These are phyloP conservation scores for Drosophila helvetica DNA, from an alignment of 2,888 invertebrate genomes.

Conservation along the genomic window DNA sequence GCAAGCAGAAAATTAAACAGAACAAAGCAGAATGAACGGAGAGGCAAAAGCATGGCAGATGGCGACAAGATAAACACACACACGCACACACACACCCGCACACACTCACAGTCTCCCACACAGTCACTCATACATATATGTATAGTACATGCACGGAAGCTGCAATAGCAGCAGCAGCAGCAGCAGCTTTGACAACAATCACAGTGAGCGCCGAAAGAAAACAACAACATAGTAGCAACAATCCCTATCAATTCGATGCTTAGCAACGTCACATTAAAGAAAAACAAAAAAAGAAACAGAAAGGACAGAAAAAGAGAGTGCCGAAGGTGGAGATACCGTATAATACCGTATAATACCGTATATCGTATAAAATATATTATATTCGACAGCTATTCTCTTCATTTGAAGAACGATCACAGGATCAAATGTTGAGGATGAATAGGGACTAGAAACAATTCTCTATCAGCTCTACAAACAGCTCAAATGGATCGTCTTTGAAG, in stretches of 20 bases:
- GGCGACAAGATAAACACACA: conserved; percentile 68
- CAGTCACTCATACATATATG: not conserved
- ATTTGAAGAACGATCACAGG: too few relatives aligned
- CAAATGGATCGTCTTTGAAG: not conserved
- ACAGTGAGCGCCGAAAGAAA: conserved; percentile 69
- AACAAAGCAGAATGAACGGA: conserved; percentile 64
- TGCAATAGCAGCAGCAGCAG: conserved; percentile 6
- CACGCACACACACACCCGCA: conserved; percentile 26
- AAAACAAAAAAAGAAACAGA: conserved; percentile 49
- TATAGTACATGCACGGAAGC: not conserved
- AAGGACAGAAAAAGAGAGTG: conserved; percentile 15
- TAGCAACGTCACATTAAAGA: conserved; percentile 66
- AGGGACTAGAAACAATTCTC: too few relatives aligned
- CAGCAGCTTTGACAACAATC: conserved; percentile 61
- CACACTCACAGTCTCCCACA: not conserved
- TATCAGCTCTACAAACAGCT: not conserved
- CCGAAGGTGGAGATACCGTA: not conserved
- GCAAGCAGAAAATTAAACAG: conserved; percentile 76
- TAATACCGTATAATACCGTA: too few relatives aligned
- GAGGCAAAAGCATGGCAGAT: conserved; percentile 56
- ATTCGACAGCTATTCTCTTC: too few relatives aligned
- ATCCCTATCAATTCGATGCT: conserved; percentile 67
- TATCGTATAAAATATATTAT: too few relatives aligned
- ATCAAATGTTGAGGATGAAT: too few relatives aligned
- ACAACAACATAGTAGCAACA: conserved; percentile 53